Percentiles rank a stretch among this genome's conserved stretches.
These are phyloP conservation scores for Eupleurogrammus muticus DNA, from an alignment of 2,797 vertebrate species.

Conservation along the genomic window DNA sequence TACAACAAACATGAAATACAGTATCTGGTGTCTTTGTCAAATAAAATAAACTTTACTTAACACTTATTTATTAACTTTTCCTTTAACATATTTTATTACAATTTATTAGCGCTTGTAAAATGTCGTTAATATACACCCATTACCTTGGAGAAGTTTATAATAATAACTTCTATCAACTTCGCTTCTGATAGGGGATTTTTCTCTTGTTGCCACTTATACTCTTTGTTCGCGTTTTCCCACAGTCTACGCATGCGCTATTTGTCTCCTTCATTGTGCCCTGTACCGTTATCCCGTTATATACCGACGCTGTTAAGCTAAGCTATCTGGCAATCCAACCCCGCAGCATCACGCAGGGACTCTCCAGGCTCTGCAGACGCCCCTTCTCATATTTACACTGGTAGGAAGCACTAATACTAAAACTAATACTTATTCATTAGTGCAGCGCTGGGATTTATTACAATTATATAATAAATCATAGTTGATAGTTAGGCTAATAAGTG, in stretches of 20 bases:
- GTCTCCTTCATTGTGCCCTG: slow-evolving; percentile 82
- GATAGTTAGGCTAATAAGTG: no score
- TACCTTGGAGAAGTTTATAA: no score
- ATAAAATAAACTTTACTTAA: no score
- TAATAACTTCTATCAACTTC: neutral
- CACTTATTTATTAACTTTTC: no score
- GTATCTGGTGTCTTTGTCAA: no score
- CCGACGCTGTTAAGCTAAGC: slow-evolving; percentile 46
- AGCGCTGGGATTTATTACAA: accelerated
- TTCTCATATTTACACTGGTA: slow-evolving; percentile 54
- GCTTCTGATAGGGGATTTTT: neutral
- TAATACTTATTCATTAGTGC: neutral
- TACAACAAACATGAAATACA: no score
- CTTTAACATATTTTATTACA: no score
- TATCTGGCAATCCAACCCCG: slow-evolving; percentile 57
- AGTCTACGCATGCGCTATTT: slow-evolving; percentile 71
- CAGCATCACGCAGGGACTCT: slow-evolving; percentile 57
- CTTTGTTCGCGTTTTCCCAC: slow-evolving; percentile 16
- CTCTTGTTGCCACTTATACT: slow-evolving; percentile 34
- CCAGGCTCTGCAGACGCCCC: slow-evolving; percentile 32
- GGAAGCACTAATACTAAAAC: neutral
- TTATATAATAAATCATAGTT: neutral
- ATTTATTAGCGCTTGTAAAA: no score
- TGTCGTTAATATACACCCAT: no score
- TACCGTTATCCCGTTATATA: slow-evolving; percentile 11